Conservation (phyloP, 2,113 vertebrate species). For the Procavia capensis region DNA sequence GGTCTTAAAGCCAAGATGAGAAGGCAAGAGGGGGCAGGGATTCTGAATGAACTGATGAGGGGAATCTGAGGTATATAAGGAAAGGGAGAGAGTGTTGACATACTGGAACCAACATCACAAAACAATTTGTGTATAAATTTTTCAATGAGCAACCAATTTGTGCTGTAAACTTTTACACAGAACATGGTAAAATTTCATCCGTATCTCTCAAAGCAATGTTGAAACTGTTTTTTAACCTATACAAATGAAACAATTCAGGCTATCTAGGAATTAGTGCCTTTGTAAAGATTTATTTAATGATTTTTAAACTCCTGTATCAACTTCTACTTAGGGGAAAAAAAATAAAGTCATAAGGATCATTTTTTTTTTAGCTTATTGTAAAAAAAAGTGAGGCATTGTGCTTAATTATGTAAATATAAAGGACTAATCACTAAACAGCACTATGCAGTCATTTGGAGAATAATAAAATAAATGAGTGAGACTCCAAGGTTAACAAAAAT, state of each 20-base stretch:
- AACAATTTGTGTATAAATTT: too few relatives aligned
- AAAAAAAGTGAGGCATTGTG: not conserved
- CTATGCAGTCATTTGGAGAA: constrained; percentile 41
- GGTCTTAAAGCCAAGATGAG: too few relatives aligned
- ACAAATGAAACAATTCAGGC: not conserved
- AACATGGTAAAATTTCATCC: not conserved
- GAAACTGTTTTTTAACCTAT: not conserved
- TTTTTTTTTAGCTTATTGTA: constrained; percentile 43
- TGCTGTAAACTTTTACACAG: too few relatives aligned
- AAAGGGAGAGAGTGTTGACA: too few relatives aligned
- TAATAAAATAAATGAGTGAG: constrained; percentile 70
- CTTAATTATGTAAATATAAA: constrained; percentile 53
- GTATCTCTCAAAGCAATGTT: not conserved
- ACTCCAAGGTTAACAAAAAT: constrained; percentile 73
- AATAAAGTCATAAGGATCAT: not conserved
- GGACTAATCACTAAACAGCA: constrained; percentile 45
- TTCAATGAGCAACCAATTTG: too few relatives aligned
- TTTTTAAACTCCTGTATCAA: not conserved
- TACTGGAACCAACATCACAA: too few relatives aligned
- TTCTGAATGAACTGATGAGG: too few relatives aligned
- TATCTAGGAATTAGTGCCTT: not conserved
- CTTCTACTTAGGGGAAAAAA: not conserved
- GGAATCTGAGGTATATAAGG: too few relatives aligned
- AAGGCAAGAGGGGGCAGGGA: too few relatives aligned
- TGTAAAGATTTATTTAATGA: not conserved